These are phyloP conservation scores for Halcyon smyrnensis DNA, from an alignment of 2,797 vertebrate genomes.

Conservation along the genomic window DNA sequence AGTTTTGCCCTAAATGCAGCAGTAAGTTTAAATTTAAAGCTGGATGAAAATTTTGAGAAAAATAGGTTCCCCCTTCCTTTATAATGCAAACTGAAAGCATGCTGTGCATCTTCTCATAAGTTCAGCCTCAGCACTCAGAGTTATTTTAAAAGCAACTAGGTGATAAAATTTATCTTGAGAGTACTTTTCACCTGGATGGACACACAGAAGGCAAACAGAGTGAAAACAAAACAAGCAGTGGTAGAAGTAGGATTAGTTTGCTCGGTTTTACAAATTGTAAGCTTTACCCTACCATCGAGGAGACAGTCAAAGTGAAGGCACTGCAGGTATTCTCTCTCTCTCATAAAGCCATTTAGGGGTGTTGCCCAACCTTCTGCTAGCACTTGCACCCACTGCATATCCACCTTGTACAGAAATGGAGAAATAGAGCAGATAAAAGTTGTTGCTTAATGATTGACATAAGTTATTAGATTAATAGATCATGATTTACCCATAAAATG, in stretches of 20 bases:
- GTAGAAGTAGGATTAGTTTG: neutral
- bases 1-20: neutral
- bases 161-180: neutral
- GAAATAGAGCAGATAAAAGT: neutral
- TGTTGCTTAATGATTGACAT: neutral
- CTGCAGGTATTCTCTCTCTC: constrained; percentile 95
- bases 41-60: neutral
- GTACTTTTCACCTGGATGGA: neutral
- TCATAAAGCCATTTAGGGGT: constrained; percentile 97
- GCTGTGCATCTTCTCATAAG: neutral
- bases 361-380: constrained; percentile 98
- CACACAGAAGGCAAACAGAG: neutral
- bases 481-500: neutral
- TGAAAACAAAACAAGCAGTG: neutral
- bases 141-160: neutral
- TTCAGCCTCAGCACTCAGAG: neutral
- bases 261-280: neutral
- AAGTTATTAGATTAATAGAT: neutral
- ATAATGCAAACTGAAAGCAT: neutral
- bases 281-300: constrained; percentile 87
- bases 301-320: constrained; percentile 98
- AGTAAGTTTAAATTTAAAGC: neutral
- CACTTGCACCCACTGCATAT: constrained; percentile 99
- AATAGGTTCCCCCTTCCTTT: neutral
- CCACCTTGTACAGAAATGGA: constrained; percentile 83